These are phyloP conservation scores for Felis catus DNA, from an alignment of 2,113 vertebrate species.

Conservation along the genomic window DNA sequence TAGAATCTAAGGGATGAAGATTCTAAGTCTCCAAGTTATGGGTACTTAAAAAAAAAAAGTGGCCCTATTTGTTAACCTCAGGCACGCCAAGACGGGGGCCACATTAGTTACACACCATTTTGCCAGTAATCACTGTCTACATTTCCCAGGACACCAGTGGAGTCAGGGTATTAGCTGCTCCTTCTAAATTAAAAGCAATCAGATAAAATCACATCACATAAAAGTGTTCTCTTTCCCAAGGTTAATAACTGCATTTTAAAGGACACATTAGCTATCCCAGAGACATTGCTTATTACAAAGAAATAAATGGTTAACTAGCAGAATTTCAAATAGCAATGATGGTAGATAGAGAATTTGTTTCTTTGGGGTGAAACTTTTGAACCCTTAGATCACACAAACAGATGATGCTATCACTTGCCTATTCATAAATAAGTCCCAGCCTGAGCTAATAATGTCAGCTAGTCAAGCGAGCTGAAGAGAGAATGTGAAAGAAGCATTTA, in stretches of 20 bases:
- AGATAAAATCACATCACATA: constrained; percentile 25
- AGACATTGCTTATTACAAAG: neutral
- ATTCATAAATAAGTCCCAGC: neutral
- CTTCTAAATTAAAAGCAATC: constrained; percentile 44
- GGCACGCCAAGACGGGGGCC: neutral
- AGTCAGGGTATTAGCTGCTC: neutral
- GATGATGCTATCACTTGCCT: neutral
- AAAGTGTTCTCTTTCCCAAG: neutral
- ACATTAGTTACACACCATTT: neutral
- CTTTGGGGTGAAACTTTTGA: neutral
- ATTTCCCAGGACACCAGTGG: neutral
- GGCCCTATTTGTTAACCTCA: neutral
- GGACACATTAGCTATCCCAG: neutral
- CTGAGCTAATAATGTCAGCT: neutral
- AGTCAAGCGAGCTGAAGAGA: neutral
- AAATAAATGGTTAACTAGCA: neutral
- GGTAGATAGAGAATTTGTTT: neutral
- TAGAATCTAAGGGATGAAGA: neutral
- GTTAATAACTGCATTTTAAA: neutral
- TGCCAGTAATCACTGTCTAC: neutral
- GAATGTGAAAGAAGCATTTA: neutral
- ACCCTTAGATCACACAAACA: neutral
- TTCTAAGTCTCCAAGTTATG: neutral
- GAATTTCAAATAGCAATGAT: constrained; percentile 1
- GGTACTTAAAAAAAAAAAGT: neutral